phyloP scores from a whole-genome alignment of 2,113 vertebrate genomes.

The Platysternon megacephalum region DNA sequence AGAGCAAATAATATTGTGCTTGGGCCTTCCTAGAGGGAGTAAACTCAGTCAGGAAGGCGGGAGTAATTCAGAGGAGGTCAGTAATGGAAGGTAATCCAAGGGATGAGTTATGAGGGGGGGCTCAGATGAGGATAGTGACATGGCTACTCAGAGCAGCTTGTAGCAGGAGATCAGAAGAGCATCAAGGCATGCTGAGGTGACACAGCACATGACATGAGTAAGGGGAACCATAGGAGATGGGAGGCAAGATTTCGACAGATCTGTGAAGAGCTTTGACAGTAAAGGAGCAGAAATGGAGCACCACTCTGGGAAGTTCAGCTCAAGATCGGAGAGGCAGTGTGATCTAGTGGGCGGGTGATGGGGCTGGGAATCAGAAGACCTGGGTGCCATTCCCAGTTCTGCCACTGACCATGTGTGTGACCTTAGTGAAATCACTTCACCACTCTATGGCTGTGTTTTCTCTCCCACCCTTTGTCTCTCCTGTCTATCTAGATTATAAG shows the following conservation, averaged over 20 bases:
- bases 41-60: conserved; percentile 5
- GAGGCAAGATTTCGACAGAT: not conserved
- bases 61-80: conserved; percentile 5
- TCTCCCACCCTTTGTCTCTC: not conserved
- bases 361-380: not conserved
- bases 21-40: not conserved
- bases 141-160: not conserved
- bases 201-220: not conserved
- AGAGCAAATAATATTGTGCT: not conserved
- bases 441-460: conserved; percentile 15
- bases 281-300: conserved; percentile 1
- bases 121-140: not conserved
- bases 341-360: not conserved
- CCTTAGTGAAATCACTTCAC: not conserved
- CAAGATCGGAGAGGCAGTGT: not conserved
- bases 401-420: not conserved
- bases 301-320: not conserved
- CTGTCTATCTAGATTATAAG: not conserved
- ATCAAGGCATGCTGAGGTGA: not conserved
- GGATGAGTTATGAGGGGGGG: not conserved
- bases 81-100: not conserved
- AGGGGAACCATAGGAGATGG: not conserved
- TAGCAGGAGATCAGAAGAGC: not conserved
- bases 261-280: conserved; percentile 22
- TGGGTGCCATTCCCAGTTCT: not conserved